phyloP scores from a whole-genome alignment of 2,888 invertebrate genomes.

The Brachyptera risi region DNA sequence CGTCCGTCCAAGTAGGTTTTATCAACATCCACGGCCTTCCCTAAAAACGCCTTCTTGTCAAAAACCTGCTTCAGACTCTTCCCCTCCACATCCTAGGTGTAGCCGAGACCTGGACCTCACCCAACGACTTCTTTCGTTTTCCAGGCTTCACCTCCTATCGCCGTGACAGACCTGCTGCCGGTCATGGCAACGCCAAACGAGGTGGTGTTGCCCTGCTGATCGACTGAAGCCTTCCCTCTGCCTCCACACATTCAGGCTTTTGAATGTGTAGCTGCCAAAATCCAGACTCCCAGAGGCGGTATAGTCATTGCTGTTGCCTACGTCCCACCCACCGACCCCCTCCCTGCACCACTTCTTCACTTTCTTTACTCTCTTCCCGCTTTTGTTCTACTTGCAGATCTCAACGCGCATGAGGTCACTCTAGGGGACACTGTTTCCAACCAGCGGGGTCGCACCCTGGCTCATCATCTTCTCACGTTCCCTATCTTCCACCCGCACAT shows the following conservation, averaged over 20 bases:
- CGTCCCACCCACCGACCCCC: neutral
- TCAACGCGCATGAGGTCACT: neutral
- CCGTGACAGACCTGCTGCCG: neutral
- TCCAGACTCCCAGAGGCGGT: neutral
- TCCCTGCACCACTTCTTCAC: neutral
- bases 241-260: neutral
- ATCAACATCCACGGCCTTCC: neutral
- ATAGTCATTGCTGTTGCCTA: neutral
- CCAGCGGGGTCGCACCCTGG: neutral
- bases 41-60: neutral
- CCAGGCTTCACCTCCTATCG: neutral
- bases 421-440: neutral
- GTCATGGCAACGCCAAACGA: neutral
- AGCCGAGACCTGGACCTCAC: neutral
- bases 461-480: neutral
- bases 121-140: neutral
- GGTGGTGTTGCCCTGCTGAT: neutral
- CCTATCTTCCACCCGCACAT: neutral
- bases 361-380: neutral
- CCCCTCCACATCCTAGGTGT: neutral
- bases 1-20: neutral
- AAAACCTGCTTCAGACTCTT: neutral
- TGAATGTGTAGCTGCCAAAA: neutral
- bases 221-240: neutral
- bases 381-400: neutral